Base-by-base conservation (phyloP, 2,797 vertebrate genomes). In the Echiichthys vipera region DNA sequence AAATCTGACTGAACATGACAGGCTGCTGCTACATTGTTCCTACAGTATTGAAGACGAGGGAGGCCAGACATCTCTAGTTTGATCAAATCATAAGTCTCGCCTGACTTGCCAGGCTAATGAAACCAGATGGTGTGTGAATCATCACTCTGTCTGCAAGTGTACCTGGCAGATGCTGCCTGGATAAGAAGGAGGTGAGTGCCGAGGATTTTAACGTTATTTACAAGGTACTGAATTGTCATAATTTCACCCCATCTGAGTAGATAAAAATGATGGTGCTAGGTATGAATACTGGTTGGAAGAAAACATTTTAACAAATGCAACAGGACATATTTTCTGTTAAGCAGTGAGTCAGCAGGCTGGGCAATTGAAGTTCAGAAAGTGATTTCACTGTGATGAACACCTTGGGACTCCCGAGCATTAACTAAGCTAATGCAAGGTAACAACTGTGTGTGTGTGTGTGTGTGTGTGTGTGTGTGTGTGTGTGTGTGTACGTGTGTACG, bases 121-220 rank as follows among this genome's bases (percentile, higher is more conserved):
- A 80, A 84, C 24, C 56, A 72, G 75, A 74, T 42, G 40, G 80
- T 20, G 71, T 40, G 65, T 80, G 83, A 85, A 78, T 74, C 78
- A 75, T 67, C 65, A 0, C 24, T 71, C 30, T 51, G 56, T 57
- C 65, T 66, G 59, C 42, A 34, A 34, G 58, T 36, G 25, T 94
- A 96, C 95, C 96, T 96, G 88, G 93, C 78, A 30, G 93, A 95
- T 46, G 95, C 95, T 69, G 94, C 91, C 88, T 96, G 95, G 80
- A 96, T 95, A 89, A 95, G 93, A 91, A 94, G 96, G 92, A 96
- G 96, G 71, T 95, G 94, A 0, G 89, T 78, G 79, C 95, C 91
- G 24, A 96, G 85, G 90, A 94, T 90, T 86, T 94, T 94, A 74
- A 96, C 95, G 34, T 30, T 6, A n/a, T 78, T 75, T 54, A 68